These are phyloP conservation scores for Tuberolachnus salignus DNA, from an alignment of 2,888 invertebrate genomes.

Conservation along the genomic window DNA sequence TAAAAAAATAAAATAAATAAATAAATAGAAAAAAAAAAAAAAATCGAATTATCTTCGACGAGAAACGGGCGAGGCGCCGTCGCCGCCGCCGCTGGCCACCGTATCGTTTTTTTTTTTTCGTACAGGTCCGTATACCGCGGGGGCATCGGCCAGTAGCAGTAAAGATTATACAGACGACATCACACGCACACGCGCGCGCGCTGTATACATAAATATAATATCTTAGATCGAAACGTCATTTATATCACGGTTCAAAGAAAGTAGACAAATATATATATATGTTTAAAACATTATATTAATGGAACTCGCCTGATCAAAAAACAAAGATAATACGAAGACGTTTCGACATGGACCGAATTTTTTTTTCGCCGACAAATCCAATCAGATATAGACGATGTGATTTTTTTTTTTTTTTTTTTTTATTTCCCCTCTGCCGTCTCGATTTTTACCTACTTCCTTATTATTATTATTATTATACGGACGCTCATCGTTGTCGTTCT, in stretches of 20 bases:
- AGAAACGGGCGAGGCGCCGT: background rate
- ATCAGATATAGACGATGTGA: slow-evolving; percentile 29
- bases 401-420: background rate
- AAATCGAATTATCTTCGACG: background rate
- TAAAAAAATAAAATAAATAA: no score
- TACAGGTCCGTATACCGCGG: background rate
- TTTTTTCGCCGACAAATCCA: slow-evolving; percentile 10
- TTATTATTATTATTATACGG: background rate
- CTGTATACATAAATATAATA: background rate
- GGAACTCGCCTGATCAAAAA: slow-evolving; percentile 26
- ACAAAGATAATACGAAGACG: slow-evolving; percentile 23
- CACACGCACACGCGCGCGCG: background rate
- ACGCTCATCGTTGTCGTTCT: slow-evolving; percentile 12
- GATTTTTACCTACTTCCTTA: background rate
- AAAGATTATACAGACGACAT: background rate
- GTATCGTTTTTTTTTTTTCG: background rate
- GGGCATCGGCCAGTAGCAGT: background rate
- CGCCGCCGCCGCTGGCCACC: background rate
- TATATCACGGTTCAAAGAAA: background rate
- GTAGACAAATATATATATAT: background rate
- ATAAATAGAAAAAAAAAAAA: no score
- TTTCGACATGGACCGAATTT: slow-evolving; percentile 32
- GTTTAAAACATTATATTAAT: slow-evolving; percentile 10
- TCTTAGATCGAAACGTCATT: slow-evolving; percentile 18
- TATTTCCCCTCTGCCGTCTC: background rate